Evolutionary conservation across 1,140 invertebrate genomes (phyloP), one percentile per base, ranked within the genome.

Genomic region (Nasonia longicornis): DNA sequence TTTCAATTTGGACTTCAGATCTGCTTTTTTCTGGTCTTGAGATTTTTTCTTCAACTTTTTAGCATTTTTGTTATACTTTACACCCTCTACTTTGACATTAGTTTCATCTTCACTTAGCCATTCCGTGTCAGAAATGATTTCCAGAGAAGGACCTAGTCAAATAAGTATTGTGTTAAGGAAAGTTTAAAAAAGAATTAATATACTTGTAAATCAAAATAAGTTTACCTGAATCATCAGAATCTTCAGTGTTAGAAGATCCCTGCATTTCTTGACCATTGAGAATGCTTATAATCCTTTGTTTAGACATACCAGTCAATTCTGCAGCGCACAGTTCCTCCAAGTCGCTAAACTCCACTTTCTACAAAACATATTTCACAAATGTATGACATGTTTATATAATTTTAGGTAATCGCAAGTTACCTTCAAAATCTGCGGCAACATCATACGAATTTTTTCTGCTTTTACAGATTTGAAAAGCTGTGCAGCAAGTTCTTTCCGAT

Each of bases 381-480:
- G 58, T 14, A 70, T n/a, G 48, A 66, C 66, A 52, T 52, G 45
- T 8, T 26, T 69, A 14, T 66, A 76, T 63, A 35, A 74, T 74
- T 45, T 70, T 16, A 71, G 63, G 64, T 22, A 2, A 3, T 35
- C 58, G 73, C 78, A 8, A 64, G 22, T 52, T 80, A 90, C 90
- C 86, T 89, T 91, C 26, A 90, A 84, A 63, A 84, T 82, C 82
- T 91, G 89, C 14, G 90, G 90, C n/a, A 91, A 71, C 90, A 91
- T 91, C 86, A 90, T 88, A 14, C 88, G 87, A 79, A 91, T 89
- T 82, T 91, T 91, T 26, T 91, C 89, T 63, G 84, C 14, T 82
- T 90, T 91, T 1, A 91, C 89, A 66, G 90, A 90, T 83, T 88
- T 90, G 77, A 91, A 91, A 76, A 91, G 85, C 84, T 91, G 90